Evolutionary conservation across 2,113 vertebrate species (phyloP).

Genomic region (Calonectris borealis): DNA sequence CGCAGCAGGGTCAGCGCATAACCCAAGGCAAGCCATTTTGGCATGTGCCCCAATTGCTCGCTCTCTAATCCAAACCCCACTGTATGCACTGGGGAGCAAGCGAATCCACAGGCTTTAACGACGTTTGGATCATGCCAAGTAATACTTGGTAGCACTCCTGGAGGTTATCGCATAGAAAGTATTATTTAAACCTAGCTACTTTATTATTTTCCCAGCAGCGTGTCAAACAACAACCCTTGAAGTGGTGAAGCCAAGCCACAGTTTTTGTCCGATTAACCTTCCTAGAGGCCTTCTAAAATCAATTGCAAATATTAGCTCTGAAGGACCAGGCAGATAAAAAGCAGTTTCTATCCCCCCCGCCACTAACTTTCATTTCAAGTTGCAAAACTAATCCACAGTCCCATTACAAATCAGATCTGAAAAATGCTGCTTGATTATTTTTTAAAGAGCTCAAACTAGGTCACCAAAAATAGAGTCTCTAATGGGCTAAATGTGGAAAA

Average conservation of each 20-base stretch:
- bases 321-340: constrained; percentile 23
- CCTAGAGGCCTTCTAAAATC: constrained; percentile 31
- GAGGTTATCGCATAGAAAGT: not conserved
- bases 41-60: not conserved
- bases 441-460: constrained; percentile 70
- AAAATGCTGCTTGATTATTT: constrained; percentile 71
- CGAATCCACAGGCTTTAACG: not conserved
- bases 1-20: accelerated
- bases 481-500: constrained; percentile 72
- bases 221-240: not conserved
- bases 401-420: constrained; percentile 56
- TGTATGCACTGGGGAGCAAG: not conserved
- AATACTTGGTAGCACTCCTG: not conserved
- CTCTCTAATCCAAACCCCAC: not conserved
- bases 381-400: constrained; percentile 42
- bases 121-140: not conserved
- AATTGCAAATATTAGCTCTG: not conserved
- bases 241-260: constrained; percentile 7
- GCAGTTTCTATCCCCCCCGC: not conserved
- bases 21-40: not conserved
- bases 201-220: constrained; percentile 6
- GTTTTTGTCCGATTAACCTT: constrained; percentile 44
- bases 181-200: constrained; percentile 28
- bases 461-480: constrained; percentile 70
- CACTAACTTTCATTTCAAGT: constrained; percentile 29